A percentile compares a stretch with the other conserved stretches of the same genome.
phyloP scores from a whole-genome alignment of 30 jellyfish, hydroid and myxozoan genomes.

The Aurelia aurita complex sp. Pacific region DNA sequence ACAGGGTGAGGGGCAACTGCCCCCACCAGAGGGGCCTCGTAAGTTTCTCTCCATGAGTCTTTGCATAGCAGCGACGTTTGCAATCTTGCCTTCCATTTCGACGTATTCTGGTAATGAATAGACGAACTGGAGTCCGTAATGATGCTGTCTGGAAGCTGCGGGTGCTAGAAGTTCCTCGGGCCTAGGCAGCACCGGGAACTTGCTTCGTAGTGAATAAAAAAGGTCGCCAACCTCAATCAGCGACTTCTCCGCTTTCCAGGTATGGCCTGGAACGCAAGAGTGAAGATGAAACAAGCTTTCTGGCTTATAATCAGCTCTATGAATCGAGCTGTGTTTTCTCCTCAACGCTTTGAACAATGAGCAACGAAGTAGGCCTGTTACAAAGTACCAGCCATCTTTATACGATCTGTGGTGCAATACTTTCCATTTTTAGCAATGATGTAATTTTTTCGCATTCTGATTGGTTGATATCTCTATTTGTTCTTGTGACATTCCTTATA shows the following conservation, averaged over 20 bases:
- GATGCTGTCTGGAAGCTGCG: slow-evolving; percentile 26
- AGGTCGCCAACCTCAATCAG: background rate
- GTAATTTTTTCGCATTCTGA: background rate
- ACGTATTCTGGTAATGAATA: slow-evolving; percentile 22
- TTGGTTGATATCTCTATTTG: slow-evolving; percentile 1
- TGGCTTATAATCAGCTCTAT: background rate
- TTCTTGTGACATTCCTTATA: background rate
- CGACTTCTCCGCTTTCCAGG: slow-evolving; percentile 26
- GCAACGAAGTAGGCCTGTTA: background rate
- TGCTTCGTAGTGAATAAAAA: background rate
- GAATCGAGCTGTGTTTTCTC: background rate
- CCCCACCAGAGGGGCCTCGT: background rate
- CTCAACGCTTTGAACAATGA: background rate
- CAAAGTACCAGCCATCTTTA: background rate
- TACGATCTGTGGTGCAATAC: slow-evolving; percentile 68
- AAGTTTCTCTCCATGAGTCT: background rate
- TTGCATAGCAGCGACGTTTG: background rate
- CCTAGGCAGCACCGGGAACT: slow-evolving; percentile 74
- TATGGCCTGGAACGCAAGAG: slow-evolving; percentile 10
- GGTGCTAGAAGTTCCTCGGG: slow-evolving; percentile 43
- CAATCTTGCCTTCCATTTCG: slow-evolving; percentile 41
- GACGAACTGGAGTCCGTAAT: slow-evolving; percentile 74
- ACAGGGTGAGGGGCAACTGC: background rate
- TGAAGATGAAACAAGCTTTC: background rate
- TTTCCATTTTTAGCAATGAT: slow-evolving; percentile 40